Base-by-base conservation (phyloP, 2,888 invertebrate species). In the Thecophora atra region DNA sequence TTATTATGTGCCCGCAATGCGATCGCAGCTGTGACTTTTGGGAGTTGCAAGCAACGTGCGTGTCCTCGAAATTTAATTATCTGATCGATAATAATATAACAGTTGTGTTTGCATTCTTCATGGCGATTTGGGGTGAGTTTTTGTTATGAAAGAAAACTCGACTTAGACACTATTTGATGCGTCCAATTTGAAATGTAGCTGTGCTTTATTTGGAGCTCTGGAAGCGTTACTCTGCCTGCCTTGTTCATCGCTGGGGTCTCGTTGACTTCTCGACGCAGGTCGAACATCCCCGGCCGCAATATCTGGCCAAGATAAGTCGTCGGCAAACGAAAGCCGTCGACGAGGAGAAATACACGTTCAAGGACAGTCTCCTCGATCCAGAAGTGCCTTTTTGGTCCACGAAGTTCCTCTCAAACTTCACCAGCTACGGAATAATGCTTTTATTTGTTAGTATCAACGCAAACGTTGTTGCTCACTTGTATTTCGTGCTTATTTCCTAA, bases 201-300 rank as follows among this genome's bases (percentile, higher is more conserved):
- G 89, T 93, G 1, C 82, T 93, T 56, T 95, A 94, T 86, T 87
- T 94, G 79, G 95, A 95, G 84, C 87, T 94, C 74, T 95, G 95
- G 95, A 94, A 94, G 82, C 88, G 94, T 4, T 93, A 93, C 83
- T 91, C 93, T 66, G 91, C 92, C 3, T 91, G 91, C 78, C 89
- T 95, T 74, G 90, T 92, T n/a, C 94, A 94, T 84, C 89, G 92
- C 75, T 95, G 95, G 95, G 95, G 94, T 77, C 87, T 94, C 26
- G 90, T 91, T 0, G 92, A 91, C 54, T 94, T 92, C 84, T 93
- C 92, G 79, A 87, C 90, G 44, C 88, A 89, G 76, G 90, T 93
- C 73, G 94, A 94, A 83, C 93, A 93, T 80, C 94, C 94, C 1
- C 86, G 94, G 72, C 93, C 94, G 0, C 92, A 93, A 82, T 94